Percentiles rank a stretch among this genome's conserved stretches.
Evolutionary conservation across 2,113 vertebrate genomes (phyloP).

Genomic region (Maccullochella peelii): DNA sequence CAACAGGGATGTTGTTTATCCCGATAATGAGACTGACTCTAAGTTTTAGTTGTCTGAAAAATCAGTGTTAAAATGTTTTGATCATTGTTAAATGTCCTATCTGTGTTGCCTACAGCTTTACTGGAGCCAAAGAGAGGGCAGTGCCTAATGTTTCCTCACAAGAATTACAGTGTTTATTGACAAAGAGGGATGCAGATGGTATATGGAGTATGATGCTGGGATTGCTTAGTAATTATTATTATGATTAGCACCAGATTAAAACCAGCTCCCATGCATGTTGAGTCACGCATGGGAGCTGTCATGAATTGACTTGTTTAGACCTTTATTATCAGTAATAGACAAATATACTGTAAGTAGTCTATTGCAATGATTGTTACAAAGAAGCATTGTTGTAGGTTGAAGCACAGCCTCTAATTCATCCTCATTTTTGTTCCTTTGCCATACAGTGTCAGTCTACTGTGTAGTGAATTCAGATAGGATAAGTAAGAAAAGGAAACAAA

Average conservation of each 20-base stretch:
- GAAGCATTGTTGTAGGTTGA: neutral
- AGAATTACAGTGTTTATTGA: neutral
- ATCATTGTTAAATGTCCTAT: slow-evolving; percentile 47
- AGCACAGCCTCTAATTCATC: neutral
- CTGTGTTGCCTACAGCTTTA: slow-evolving; percentile 36
- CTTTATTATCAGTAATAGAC: neutral
- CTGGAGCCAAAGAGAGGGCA: slow-evolving; percentile 29
- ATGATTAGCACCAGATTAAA: slow-evolving; percentile 41
- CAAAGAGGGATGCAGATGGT: slow-evolving; percentile 45
- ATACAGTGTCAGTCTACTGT: neutral
- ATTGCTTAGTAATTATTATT: slow-evolving; percentile 36
- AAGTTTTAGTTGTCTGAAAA: slow-evolving; percentile 44
- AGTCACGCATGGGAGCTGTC: no score
- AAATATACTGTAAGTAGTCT: neutral
- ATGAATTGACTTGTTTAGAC: slow-evolving; percentile 2
- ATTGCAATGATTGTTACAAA: neutral
- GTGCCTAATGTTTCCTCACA: slow-evolving; percentile 19
- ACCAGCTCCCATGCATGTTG: slow-evolving; percentile 5
- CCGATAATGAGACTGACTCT: slow-evolving; percentile 46
- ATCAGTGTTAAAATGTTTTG: slow-evolving; percentile 51
- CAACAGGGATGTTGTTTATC: slow-evolving; percentile 50
- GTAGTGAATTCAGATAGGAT: neutral
- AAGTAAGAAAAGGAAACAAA: neutral
- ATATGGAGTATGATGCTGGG: neutral
- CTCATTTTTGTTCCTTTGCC: neutral